Evolutionary conservation across 2,888 invertebrate genomes (phyloP).

Genomic region (Endotricha flammealis): DNA sequence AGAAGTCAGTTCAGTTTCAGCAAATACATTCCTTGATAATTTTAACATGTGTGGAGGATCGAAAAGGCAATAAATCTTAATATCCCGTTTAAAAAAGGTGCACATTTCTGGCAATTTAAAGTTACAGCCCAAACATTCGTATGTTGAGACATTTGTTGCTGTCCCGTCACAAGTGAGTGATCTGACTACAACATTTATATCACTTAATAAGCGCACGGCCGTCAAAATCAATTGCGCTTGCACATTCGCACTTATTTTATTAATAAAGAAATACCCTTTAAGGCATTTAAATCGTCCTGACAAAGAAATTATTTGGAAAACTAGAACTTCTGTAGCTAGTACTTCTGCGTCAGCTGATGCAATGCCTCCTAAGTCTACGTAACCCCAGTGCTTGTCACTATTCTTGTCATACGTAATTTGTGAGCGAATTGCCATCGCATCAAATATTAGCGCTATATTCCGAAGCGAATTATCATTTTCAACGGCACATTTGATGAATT

Average conservation of each 20-base stretch:
- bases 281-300: conserved; percentile 19
- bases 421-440: conserved; percentile 16
- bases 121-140: conserved; percentile 14
- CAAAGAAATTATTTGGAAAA: conserved; percentile 20
- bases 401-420: conserved; percentile 13
- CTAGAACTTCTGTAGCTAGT: conserved; percentile 15
- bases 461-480: conserved; percentile 7
- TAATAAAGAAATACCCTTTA: conserved; percentile 22
- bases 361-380: conserved; percentile 20
- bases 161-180: conserved; percentile 16
- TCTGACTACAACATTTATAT: conserved; percentile 14
- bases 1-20: too few species aligned
- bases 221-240: conserved; percentile 14
- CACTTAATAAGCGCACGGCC: conserved; percentile 13
- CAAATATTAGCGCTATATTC: conserved; percentile 17
- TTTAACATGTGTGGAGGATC: conserved; percentile 17
- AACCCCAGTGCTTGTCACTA: conserved; percentile 16
- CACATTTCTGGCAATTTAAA: conserved; percentile 8
- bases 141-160: conserved; percentile 11
- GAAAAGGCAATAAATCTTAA: conserved; percentile 14
- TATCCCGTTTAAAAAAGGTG: conserved; percentile 11
- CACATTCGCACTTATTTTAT: conserved; percentile 13
- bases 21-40: too few species aligned
- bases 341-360: conserved; percentile 11
- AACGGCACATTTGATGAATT: conserved; percentile 12